phyloP scores from a whole-genome alignment of 2,888 invertebrate genomes.

The Drosophila nr. fundita region DNA sequence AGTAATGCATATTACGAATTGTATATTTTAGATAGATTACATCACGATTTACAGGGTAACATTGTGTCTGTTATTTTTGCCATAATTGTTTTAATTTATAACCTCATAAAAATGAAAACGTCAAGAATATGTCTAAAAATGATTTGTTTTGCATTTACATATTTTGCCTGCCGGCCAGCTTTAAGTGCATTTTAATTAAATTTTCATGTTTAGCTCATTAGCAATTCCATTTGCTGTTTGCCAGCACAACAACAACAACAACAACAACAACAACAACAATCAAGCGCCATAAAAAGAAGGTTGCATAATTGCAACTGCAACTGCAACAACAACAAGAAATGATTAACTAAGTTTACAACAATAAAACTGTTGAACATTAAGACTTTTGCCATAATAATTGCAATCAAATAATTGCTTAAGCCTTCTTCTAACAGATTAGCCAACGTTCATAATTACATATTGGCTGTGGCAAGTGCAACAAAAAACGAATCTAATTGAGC shows the following conservation, averaged over 20 bases:
- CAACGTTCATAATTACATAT: slow-evolving; percentile 17
- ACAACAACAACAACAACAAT: slow-evolving; percentile 18
- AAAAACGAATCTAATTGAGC: slow-evolving; percentile 19
- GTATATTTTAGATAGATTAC: neutral
- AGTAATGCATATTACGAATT: neutral
- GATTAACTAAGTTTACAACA: slow-evolving; percentile 10
- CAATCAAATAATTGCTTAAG: slow-evolving; percentile 46
- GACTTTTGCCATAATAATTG: slow-evolving; percentile 51
- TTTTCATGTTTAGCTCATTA: slow-evolving; percentile 72
- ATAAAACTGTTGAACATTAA: slow-evolving; percentile 40
- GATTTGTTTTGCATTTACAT: slow-evolving; percentile 46
- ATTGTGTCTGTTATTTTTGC: neutral
- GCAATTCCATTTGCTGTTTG: slow-evolving; percentile 70
- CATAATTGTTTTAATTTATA: slow-evolving; percentile 20
- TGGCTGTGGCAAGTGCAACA: slow-evolving; percentile 21
- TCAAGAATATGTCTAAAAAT: slow-evolving; percentile 25
- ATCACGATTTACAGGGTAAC: neutral
- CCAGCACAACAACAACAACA: too few species aligned
- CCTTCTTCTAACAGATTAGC: slow-evolving; percentile 37
- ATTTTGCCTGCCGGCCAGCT: slow-evolving; percentile 27
- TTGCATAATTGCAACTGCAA: slow-evolving; percentile 67
- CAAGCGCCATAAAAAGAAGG: slow-evolving; percentile 49
- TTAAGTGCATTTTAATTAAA: slow-evolving; percentile 68
- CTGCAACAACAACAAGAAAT: slow-evolving; percentile 22
- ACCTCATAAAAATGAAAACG: neutral